Conservation (phyloP, 2,888 invertebrate genomes). For the Apotomis turbidana region DNA sequence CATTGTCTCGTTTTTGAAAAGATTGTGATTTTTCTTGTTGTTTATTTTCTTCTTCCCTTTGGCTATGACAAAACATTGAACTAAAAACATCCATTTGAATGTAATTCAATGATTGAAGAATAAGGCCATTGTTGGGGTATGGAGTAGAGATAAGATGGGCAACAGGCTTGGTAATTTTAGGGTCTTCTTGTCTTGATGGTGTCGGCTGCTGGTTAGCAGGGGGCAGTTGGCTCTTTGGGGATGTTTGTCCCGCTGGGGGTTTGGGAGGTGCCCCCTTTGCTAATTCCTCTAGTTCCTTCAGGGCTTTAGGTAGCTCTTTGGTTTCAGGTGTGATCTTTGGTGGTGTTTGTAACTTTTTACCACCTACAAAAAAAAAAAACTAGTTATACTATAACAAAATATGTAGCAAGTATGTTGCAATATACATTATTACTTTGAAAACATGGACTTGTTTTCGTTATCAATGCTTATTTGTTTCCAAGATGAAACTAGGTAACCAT, state of each 20-base stretch:
- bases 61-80: slow-evolving; percentile 64
- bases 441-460: no score
- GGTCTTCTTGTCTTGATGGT: slow-evolving; percentile 43
- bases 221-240: slow-evolving; percentile 31
- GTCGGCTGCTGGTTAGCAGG: slow-evolving; percentile 46
- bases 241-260: slow-evolving; percentile 20
- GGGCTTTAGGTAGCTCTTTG: slow-evolving; percentile 17
- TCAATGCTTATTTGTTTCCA: no score
- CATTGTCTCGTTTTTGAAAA: slow-evolving; percentile 60
- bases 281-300: slow-evolving; percentile 24
- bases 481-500: no score
- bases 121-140: slow-evolving; percentile 74
- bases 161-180: slow-evolving; percentile 48
- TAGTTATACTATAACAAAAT: not conserved
- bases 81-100: slow-evolving; percentile 80
- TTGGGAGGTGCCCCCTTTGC: slow-evolving; percentile 10
- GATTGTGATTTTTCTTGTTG: slow-evolving; percentile 48
- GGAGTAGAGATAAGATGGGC: slow-evolving; percentile 59
- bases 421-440: no score
- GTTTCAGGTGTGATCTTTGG: slow-evolving; percentile 9
- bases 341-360: slow-evolving; percentile 49
- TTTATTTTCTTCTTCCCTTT: slow-evolving; percentile 47
- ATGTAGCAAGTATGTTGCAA: no score
- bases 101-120: slow-evolving; percentile 77
- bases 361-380: slow-evolving; percentile 54